Percentiles rank a stretch among this genome's conserved stretches.
phyloP scores from a whole-genome alignment of 37 sponge, comb jelly and placozoan species.

The Halisarca cf. caerulea region DNA sequence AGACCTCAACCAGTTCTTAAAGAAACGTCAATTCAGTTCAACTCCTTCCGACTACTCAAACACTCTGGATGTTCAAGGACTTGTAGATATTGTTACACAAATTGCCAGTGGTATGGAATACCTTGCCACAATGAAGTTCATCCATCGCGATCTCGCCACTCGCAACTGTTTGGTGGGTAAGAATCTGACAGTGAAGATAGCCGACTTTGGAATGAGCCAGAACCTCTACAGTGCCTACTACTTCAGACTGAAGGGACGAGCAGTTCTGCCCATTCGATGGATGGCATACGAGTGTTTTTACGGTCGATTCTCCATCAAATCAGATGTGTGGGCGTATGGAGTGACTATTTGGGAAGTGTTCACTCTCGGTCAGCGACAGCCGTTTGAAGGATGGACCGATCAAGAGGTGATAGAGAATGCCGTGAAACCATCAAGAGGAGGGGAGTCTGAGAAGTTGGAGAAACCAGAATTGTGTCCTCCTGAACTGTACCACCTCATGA shows the following conservation, averaged over 20 bases:
- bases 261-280: conserved; percentile 79
- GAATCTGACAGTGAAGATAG: conserved; percentile 50
- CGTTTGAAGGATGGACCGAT: conserved; percentile 68
- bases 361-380: conserved; percentile 59
- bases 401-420: conserved; percentile 84
- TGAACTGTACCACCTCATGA: conserved; percentile 60
- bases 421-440: conserved; percentile 29
- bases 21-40: conserved; percentile 45
- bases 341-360: conserved; percentile 87
- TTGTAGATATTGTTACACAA: conserved; percentile 78
- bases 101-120: conserved; percentile 86
- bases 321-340: conserved; percentile 86
- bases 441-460: conserved; percentile 4
- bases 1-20: conserved; percentile 78
- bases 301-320: conserved; percentile 83
- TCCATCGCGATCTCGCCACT: conserved; percentile 81
- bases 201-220: conserved; percentile 80
- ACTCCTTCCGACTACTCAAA: conserved; percentile 41
- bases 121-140: conserved; percentile 61
- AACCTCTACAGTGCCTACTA: conserved; percentile 76
- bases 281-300: conserved; percentile 91
- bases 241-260: conserved; percentile 66
- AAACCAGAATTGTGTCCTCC: conserved; percentile 56
- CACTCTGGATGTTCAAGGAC: conserved; percentile 63
- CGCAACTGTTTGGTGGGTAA: conserved; percentile 82